These are phyloP conservation scores for Anoplolepis gracilipes DNA, from an alignment of 1,140 invertebrate species.

Conservation along the genomic window DNA sequence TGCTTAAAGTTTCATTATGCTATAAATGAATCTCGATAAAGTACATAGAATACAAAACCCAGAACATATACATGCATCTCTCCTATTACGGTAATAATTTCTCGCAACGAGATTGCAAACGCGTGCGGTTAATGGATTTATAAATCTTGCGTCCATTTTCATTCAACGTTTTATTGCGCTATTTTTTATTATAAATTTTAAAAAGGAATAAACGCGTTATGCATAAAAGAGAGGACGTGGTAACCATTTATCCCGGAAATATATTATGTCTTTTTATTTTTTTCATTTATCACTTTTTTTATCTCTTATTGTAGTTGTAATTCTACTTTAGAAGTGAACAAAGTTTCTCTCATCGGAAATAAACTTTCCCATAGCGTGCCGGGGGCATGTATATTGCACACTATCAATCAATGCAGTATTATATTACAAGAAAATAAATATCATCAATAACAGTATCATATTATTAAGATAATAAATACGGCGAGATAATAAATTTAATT, in stretches of 20 bases:
- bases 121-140: background rate
- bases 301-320: background rate
- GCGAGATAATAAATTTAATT: slow-evolving; percentile 26
- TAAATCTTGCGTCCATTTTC: background rate
- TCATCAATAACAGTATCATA: background rate
- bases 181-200: background rate
- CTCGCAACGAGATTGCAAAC: background rate
- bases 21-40: background rate
- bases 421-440: too few relatives aligned
- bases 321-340: background rate
- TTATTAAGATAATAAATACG: slow-evolving; percentile 19
- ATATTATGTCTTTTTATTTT: background rate
- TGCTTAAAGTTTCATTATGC: background rate
- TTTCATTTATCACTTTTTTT: background rate
- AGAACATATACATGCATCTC: background rate
- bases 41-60: background rate
- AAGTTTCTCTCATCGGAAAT: too few relatives aligned
- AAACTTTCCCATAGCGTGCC: too few relatives aligned
- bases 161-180: too few relatives aligned
- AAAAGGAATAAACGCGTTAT: too few relatives aligned
- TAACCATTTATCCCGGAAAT: too few relatives aligned
- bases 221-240: too few relatives aligned
- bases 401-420: too few relatives aligned
- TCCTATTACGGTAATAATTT: background rate
- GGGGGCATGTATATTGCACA: too few relatives aligned